A percentile compares a stretch with the other conserved stretches of the same genome.
Conservation (phyloP, 53 echinoderm and acorn worm genomes). For the Echinometra lucunter region DNA sequence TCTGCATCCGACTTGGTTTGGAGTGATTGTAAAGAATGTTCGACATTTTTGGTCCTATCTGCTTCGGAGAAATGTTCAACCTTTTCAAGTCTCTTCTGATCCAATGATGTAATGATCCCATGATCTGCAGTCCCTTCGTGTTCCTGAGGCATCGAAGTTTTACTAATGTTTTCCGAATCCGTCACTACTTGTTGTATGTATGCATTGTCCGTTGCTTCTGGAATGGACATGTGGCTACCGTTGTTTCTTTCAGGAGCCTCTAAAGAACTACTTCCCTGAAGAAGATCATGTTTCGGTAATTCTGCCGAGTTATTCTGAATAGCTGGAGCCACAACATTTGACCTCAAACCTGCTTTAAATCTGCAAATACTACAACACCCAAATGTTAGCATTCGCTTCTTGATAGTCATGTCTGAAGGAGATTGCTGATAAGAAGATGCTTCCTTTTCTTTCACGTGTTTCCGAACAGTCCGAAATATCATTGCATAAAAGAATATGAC, state of each 20-base stretch:
- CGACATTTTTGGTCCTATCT: not conserved
- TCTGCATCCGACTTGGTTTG: not conserved
- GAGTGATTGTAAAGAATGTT: not conserved
- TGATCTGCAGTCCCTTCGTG: not conserved
- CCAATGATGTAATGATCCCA: not conserved
- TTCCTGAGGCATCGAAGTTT: not conserved
- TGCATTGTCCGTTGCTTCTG: not conserved
- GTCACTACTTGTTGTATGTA: not conserved
- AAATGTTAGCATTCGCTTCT: not conserved
- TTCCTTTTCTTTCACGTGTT: slow-evolving; percentile 82
- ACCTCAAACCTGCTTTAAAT: not conserved
- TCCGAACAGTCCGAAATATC: slow-evolving; percentile 81
- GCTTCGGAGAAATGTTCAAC: not conserved
- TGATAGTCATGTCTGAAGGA: not conserved
- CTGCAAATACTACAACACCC: slow-evolving; percentile 14
- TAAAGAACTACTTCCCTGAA: slow-evolving; percentile 34
- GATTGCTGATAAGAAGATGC: not conserved
- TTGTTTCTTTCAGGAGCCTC: not conserved
- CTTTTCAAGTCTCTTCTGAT: not conserved
- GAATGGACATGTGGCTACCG: not conserved
- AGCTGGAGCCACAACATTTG: slow-evolving; percentile 57
- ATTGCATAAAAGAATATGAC: slow-evolving; percentile 81
- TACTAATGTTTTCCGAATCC: not conserved
- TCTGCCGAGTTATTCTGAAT: not conserved
- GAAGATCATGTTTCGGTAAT: slow-evolving; percentile 11